Evolutionary conservation across 2,888 invertebrate genomes (phyloP), one percentile per base, ranked within the genome.

Genomic region (Drosophila eohydei): DNA sequence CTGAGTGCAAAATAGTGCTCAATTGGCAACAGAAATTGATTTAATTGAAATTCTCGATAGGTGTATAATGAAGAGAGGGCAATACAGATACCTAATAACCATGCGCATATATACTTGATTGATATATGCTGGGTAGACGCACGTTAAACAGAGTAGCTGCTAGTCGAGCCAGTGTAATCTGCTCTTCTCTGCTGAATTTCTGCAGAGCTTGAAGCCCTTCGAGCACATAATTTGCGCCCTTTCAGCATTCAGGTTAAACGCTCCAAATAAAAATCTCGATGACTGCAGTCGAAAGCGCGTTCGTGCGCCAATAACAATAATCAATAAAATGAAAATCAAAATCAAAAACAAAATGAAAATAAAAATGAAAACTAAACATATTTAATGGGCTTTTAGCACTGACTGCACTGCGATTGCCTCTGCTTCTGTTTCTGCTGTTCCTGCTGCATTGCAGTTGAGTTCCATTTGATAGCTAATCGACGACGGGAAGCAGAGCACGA

Each of bases 241-340:
- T 43, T 68, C 14, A n/a, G 44, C 52, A 26, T 32, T 52, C 28
- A 5, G 12, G 6, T 48, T 41, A 69, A 71, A n/a, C 40, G 64
- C 32, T 9, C 4, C 64, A 30, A 73, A 46, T 32, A 34, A 56
- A 74, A 4, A 41, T 63, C 40, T 71, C 32, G 28, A 55, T 14
- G 41, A 43, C 46, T 14, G 50, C 41, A 43, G 11, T 32, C 14
- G 43, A 7, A 30, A 38, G 16, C 32, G 16, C 11, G 38, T 58
- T 21, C 38, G 51, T 46, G 52, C 40, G 62, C 59, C 76, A 76
- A 73, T 58, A 66, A 50, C 67, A 80, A 72, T 77, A 80, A 78
- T 80, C 77, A 71, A 77, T 67, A 71, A 74, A 73, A 59, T 46
- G 28, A 57, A 55, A 62, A 51, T 51, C 32, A 57, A 51, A 62